A percentile compares a stretch with the other conserved stretches of the same genome.
Evolutionary conservation across 2,113 vertebrate species (phyloP).

Genomic region (Pavo muticus): DNA sequence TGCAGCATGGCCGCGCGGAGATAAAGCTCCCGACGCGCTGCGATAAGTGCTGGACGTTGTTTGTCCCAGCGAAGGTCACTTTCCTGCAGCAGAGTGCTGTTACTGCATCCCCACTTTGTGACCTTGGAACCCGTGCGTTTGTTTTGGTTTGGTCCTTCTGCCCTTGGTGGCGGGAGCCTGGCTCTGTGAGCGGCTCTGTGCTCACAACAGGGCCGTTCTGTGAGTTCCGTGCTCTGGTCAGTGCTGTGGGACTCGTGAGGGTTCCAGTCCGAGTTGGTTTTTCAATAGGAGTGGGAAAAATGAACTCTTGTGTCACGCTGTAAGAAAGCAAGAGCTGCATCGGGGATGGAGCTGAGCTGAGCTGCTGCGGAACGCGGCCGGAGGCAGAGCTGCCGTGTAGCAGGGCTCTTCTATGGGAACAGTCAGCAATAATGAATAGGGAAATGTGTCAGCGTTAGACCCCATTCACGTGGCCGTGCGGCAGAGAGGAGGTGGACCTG

Average conservation of each 20-base stretch:
- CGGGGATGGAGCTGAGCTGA: background rate
- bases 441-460: background rate
- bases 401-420: background rate
- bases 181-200: background rate
- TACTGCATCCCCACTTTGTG: background rate
- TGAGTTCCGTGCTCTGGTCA: rapidly evolving
- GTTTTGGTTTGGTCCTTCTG: background rate
- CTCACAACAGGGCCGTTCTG: background rate
- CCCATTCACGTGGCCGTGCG: constrained; percentile 25
- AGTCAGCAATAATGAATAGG: constrained; percentile 13
- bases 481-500: constrained; percentile 49
- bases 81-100: background rate
- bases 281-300: background rate
- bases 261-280: background rate
- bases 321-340: background rate
- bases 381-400: background rate
- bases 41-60: background rate
- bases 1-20: background rate
- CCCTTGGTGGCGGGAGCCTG: background rate
- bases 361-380: rapidly evolving
- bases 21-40: background rate
- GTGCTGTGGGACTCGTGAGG: background rate
- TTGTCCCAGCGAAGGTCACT: constrained; percentile 23
- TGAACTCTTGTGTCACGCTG: background rate
- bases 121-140: background rate